Base-by-base conservation (phyloP, 2,113 vertebrate species). In the Prochilodus magdalenae region DNA sequence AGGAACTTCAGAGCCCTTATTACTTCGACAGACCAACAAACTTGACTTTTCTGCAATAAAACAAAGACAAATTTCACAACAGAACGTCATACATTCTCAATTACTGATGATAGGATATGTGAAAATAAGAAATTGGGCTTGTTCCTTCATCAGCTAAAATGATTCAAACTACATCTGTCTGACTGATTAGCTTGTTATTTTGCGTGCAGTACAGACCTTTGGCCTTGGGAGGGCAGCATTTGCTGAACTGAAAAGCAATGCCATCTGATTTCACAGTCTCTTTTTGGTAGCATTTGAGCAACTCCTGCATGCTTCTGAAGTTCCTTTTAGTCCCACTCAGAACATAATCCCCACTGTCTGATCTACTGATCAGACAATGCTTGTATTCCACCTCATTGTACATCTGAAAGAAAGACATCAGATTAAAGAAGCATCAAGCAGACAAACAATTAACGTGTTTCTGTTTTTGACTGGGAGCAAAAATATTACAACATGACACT, bases 251-350 rank as follows among this genome's bases (percentile, higher is more conserved):
- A 91, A 99, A 99, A 44, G 97, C 95, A 86, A 97, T 94, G 75
- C 93, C 97, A 71, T 99, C 98, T 6, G 96, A 97, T 80, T 96
- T 95, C 36, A 99, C 96, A 0, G 96, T 98, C 94, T 99, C 98
- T 91, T 96, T 98, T 70, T 97, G 96, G 91, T 99, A 99, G 90
- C 96, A 97, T 80, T 96, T 94, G 88, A 99, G 93, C 24, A 99
- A 95, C 83, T 99, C 98, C 86, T 93, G 93, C 82, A 99, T 94
- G 30, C 92, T 96, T 86, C 83, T 89, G 66, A 99, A 99, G 88
- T 91, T 96, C 93, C 91, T 97, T 92, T 96, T 97, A 8, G 97
- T 95, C 47, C 98, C 97, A 84, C 93, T 98, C 75, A 99, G 95
- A 85, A 95, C 95, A 90, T 94, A 99, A 80, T 98, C 95, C 36